phyloP scores from a whole-genome alignment of 2,797 vertebrate species.

The Mormyrus hasselquistii region DNA sequence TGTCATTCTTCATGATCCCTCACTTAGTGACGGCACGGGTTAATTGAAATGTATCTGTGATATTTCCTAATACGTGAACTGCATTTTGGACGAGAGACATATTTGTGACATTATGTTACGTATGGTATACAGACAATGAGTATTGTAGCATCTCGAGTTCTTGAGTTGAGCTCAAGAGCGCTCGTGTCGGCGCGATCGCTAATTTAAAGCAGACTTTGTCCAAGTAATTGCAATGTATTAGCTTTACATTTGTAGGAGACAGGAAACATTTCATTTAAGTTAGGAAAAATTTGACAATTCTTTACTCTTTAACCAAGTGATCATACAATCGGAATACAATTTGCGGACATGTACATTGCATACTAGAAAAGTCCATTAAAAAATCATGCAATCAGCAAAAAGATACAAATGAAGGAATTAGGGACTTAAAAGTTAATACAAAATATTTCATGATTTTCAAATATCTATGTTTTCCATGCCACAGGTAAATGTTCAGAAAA shows the following conservation, averaged over 20 bases:
- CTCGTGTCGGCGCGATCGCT: not conserved
- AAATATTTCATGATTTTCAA: constrained; percentile 8
- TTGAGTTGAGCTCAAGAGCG: not conserved
- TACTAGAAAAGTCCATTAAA: constrained; percentile 26
- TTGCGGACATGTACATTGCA: constrained; percentile 35
- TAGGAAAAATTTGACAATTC: constrained; percentile 21
- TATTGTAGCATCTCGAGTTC: not conserved
- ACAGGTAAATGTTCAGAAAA: constrained; percentile 18
- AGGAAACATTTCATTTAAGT: constrained; percentile 24
- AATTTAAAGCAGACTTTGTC: not conserved
- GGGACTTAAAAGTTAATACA: constrained; percentile 24
- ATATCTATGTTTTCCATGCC: constrained; percentile 12
- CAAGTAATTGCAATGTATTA: not conserved
- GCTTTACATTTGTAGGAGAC: not conserved
- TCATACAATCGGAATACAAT: constrained; percentile 33
- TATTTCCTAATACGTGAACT: not conserved
- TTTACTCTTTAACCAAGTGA: constrained; percentile 45
- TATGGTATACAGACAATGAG: not conserved
- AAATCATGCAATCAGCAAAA: constrained; percentile 23
- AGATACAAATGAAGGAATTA: constrained; percentile 22
- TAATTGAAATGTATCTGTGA: not conserved
- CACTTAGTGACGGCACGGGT: not conserved
- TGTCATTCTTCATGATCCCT: not conserved
- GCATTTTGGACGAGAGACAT: not conserved
- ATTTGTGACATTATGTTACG: not conserved